A percentile compares a stretch with the other conserved stretches of the same genome.
phyloP scores from a whole-genome alignment of 2,888 invertebrate genomes.

The Mystacides longicornis region DNA sequence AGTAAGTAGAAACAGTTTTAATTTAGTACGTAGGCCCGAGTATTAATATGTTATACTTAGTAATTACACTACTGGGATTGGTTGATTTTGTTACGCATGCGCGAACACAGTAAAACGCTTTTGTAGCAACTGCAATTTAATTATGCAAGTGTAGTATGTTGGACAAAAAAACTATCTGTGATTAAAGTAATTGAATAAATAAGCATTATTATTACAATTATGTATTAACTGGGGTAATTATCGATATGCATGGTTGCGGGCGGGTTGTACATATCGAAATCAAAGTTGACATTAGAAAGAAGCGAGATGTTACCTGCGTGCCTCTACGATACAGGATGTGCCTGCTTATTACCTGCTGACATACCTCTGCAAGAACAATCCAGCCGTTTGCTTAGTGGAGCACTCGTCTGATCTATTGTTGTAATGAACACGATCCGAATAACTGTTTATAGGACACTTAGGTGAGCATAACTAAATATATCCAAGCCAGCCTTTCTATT shows the following conservation, averaged over 20 bases:
- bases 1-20: not conserved
- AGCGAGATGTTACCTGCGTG: no score
- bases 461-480: no score
- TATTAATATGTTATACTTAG: not conserved
- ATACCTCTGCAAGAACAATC: no score
- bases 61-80: not conserved
- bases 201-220: not conserved
- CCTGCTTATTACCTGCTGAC: no score
- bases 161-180: conserved; percentile 18
- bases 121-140: conserved; percentile 17
- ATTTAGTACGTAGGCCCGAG: not conserved
- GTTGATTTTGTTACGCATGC: conserved; percentile 13
- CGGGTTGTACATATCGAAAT: not conserved
- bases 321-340: no score
- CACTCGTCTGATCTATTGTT: no score
- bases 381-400: no score
- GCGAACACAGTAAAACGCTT: conserved; percentile 5
- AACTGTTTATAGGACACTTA: no score
- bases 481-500: no score
- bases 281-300: conserved; percentile 2
- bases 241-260: conserved; percentile 21
- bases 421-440: no score
- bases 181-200: conserved; percentile 26
- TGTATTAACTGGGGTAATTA: conserved; percentile 25
- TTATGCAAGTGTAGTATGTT: conserved; percentile 16